Conservation (phyloP, 2,113 vertebrate genomes). For the Dromas ardeola region DNA sequence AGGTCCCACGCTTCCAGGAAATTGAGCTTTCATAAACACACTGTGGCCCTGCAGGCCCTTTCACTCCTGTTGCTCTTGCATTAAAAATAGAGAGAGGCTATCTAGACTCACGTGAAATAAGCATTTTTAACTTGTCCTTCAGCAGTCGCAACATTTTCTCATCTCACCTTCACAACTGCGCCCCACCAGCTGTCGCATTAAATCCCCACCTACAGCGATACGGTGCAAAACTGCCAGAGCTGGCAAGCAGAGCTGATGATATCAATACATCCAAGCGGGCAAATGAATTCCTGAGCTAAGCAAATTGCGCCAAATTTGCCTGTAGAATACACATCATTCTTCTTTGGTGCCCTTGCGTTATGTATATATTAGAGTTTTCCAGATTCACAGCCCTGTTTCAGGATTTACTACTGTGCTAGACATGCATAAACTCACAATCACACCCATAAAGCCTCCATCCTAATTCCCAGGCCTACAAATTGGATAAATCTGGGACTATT, state of each 20-base stretch:
- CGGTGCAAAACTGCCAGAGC: rapidly evolving
- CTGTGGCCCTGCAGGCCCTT: background rate
- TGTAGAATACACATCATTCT: rapidly evolving
- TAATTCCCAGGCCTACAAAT: background rate
- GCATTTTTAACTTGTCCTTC: background rate
- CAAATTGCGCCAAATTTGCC: background rate
- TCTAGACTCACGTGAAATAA: background rate
- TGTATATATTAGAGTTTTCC: background rate
- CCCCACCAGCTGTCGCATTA: no score
- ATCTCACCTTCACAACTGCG: rapidly evolving
- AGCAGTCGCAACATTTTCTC: background rate
- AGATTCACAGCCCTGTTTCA: background rate
- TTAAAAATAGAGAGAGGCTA: background rate
- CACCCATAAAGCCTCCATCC: background rate
- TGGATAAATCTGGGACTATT: background rate
- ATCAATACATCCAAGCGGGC: background rate
- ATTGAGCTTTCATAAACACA: background rate
- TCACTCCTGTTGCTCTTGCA: background rate
- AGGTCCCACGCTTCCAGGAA: background rate
- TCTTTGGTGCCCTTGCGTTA: rapidly evolving
- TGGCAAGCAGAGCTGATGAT: background rate
- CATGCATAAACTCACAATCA: background rate
- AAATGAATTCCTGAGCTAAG: background rate
- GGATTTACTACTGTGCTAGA: background rate
- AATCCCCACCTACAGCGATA: background rate